Evolutionary conservation across 1,140 invertebrate species (phyloP), one percentile per base, ranked within the genome.

Genomic region (Linepithema humile): DNA sequence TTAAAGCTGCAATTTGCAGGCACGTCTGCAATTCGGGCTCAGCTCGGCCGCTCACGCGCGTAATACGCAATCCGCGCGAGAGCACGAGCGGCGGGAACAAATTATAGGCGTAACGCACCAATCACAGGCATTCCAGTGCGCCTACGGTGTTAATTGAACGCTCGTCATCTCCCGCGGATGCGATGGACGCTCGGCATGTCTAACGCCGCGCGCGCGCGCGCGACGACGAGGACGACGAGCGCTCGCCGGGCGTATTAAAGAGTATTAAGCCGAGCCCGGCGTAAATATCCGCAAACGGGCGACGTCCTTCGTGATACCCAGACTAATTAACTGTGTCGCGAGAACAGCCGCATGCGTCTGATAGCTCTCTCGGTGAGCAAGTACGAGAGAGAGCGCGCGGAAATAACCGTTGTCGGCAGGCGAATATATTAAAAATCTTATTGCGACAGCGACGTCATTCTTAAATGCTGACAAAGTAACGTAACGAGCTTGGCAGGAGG

Each of bases 351-450:
- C 62, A 77, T 23, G 26, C 10, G 20, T 20, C 12, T 48, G 35
- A 65, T 26, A 35, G 17, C n/a, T 32, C 38, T 9, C 55, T 57
- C 70, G 57, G 45, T 40, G 12, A 29, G 12, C 38, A 29, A 17
- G 45, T 38, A 23, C 35, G 35, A 12, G 20, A 15, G 38, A n/a
- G 29, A 38, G 40, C 50, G 43, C 23, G 57, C 83, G 23, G 20
- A 57, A 17, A 55, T 65, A 38, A 57, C 26, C 40, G 43, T 57
- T 80, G 64, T 80, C 60, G 60, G 23, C 84, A 35, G 50, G 48
- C 57, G 43, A 64, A 82, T 84, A 88, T 50, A 75, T 84, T 87
- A 50, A 35, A 40, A 70, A 55, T 87, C 75, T 87, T 87, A 88
- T 29, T 67, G 60, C 38, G 73, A 87, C 57, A 69, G 85, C 57